Percentiles rank a stretch among this genome's conserved stretches.
Evolutionary conservation across 2,888 invertebrate species (phyloP).

Genomic region (Gandaritis pyraliata): DNA sequence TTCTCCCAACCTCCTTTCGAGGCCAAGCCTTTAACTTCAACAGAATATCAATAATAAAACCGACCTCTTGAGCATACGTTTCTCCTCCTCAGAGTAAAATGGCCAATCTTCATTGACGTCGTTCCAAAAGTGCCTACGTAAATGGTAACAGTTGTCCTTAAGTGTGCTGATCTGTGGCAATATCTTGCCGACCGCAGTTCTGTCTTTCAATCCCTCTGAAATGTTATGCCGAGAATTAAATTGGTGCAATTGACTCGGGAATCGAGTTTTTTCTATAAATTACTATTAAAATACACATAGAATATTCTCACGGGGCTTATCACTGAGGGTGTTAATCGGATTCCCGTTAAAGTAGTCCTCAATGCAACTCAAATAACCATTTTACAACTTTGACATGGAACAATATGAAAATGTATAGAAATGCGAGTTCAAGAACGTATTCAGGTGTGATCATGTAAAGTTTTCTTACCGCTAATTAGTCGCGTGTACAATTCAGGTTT

Average conservation of each 20-base stretch:
- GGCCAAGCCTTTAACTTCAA: conserved; percentile 25
- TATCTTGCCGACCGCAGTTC: conserved; percentile 89
- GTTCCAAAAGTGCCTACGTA: conserved; percentile 94
- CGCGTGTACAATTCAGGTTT: conserved; percentile 95
- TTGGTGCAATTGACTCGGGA: too few relatives aligned
- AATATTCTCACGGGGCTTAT: too few relatives aligned
- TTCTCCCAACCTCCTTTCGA: conserved; percentile 20
- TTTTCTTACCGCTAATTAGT: conserved; percentile 89
- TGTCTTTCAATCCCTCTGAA: conserved; percentile 94
- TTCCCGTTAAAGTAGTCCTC: conserved; percentile 37
- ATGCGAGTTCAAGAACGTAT: conserved; percentile 15
- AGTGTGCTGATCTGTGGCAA: conserved; percentile 92
- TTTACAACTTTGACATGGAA: background rate
- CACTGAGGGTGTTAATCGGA: conserved; percentile 15
- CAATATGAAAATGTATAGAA: conserved; percentile 9
- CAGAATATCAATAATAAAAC: conserved; percentile 36
- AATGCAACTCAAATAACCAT: too few relatives aligned
- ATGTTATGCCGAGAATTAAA: conserved; percentile 50
- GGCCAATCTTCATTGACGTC: conserved; percentile 98
- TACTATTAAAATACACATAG: too few relatives aligned
- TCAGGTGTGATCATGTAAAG: conserved; percentile 3
- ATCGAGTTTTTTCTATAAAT: too few relatives aligned
- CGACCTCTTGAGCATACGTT: conserved; percentile 93
- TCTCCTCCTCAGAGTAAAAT: conserved; percentile 95
- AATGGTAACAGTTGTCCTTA: conserved; percentile 95